Evolutionary conservation across 2,797 vertebrate genomes (phyloP), one percentile per base, ranked within the genome.

Genomic region (Platalea minor): DNA sequence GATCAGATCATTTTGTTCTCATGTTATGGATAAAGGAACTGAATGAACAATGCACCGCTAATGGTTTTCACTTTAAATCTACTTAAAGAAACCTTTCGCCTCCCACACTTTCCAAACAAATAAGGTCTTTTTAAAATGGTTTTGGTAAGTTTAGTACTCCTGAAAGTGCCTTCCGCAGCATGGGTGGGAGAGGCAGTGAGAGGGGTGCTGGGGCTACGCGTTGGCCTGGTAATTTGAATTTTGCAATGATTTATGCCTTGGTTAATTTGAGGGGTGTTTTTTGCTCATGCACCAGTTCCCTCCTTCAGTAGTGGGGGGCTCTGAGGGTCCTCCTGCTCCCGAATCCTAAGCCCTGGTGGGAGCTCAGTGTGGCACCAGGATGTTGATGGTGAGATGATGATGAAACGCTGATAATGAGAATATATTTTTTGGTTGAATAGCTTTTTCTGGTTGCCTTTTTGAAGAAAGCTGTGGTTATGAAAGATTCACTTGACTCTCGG

Each of bases 1-100:
- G 86, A 94, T 94, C 85, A 77, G 72, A 94, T 92, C 8, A 75
- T 85, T 96, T 93, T 95, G 75, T 95, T 95, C 94, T 94, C 75
- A 17, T 91, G 88, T 93, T 75, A 41, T 83, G 81, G 88, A 24
- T 37, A 94, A 88, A 95, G 72, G 68, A 65, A 65, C 75, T 51
- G 86, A 94, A 89, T 43, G 96, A 96, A 94, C 95, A 91, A 85
- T 89, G 68, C 11, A 4, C 21, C 2, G 5, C 29, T 87, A 91
- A 91, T 88, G 75, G 78, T 57, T 85, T 15, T 89, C 68, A 33
- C 19, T 74, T 89, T 54, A 80, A 91, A 80, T 85, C 60, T 93
- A 17, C 94, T 85, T 72, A 64, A 54, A 85, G 77, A 70, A 91
- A 83, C 57, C 64, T 94, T 92, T 94, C 78, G 39, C 91, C 70